Evolutionary conservation across 2,888 invertebrate species (phyloP), one percentile per base, ranked within the genome.

Genomic region (Caenorhabditis drosophilae): DNA sequence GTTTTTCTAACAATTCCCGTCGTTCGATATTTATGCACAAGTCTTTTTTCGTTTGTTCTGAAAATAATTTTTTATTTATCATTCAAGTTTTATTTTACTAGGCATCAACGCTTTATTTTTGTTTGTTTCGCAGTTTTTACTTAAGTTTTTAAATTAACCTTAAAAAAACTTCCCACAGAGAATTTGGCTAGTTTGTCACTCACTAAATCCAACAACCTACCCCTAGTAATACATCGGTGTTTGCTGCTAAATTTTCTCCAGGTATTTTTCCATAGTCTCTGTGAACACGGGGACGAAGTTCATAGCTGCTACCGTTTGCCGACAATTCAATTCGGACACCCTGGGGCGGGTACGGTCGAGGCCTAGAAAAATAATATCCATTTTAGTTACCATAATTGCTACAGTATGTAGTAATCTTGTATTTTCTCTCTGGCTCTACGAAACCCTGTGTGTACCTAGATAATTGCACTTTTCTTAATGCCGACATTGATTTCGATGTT

Each of bases 271-370:
- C 36, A 25, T 25, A 12, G 18, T 63, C 57, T 41, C 41, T 6
- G 23, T 34, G 11, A 4, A 34, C 42, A 18, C 53, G 7, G 18
- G 69, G 67, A 6, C 75, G 58, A 15, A 76, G 50, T 23, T 66
- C 70, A 42, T 74, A 76, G 4, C 25, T 38, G 7, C 36, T 62
- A 9, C 56, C 62, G 34, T 66, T 69, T 11, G 74, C 66, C 23
- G 70, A 60, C 51, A 76, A 44, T 41, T 76, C 74, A 2, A 76
- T 64, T n/a, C 72, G 53, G 18, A 71, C 64, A 11, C 73, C 73
- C 7, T 45, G 49, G 3, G 72, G 60, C 2, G 76, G 76, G 48
- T 74, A 74, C 6, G 76, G 74, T 20, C 72, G 62, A 7, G 64
- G 63, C 27, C 73, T 55, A n/a, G 42, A 60, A 16, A 53, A 31